Percentiles rank a stretch among this genome's conserved stretches.
phyloP scores from a whole-genome alignment of 2,113 vertebrate species.

The Amia ocellicauda region DNA sequence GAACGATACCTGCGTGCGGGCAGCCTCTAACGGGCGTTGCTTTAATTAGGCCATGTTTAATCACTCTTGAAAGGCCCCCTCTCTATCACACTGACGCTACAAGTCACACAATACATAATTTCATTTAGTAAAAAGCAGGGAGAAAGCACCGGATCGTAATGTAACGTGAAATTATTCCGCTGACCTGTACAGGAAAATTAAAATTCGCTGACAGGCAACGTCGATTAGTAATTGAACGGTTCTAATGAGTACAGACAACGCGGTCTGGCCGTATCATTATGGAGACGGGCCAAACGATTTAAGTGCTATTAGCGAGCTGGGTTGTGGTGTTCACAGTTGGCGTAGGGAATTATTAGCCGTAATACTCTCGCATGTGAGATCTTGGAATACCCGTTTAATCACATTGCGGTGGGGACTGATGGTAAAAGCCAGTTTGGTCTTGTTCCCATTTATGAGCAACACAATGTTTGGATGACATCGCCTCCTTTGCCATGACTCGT shows the following conservation, averaged over 20 bases:
- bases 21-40: slow-evolving; percentile 6
- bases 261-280: background rate
- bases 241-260: background rate
- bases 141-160: background rate
- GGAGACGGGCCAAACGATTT: too few relatives aligned
- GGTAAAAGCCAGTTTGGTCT: too few relatives aligned
- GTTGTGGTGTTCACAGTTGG: too few relatives aligned
- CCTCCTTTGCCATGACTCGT: too few relatives aligned
- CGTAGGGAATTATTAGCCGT: too few relatives aligned
- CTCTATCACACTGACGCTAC: background rate
- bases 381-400: too few relatives aligned
- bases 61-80: background rate
- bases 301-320: too few relatives aligned
- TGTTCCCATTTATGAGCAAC: too few relatives aligned
- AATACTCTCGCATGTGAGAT: too few relatives aligned
- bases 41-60: slow-evolving; percentile 13
- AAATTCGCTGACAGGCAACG: background rate
- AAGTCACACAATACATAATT: background rate
- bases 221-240: background rate
- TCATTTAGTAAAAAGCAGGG: background rate
- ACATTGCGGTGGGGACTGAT: too few relatives aligned
- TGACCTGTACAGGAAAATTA: background rate
- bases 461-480: too few relatives aligned
- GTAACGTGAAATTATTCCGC: background rate
- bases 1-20: slow-evolving; percentile 7